Evolutionary conservation across 2,888 invertebrate genomes (phyloP).

Genomic region (Epirrhoe alternata): DNA sequence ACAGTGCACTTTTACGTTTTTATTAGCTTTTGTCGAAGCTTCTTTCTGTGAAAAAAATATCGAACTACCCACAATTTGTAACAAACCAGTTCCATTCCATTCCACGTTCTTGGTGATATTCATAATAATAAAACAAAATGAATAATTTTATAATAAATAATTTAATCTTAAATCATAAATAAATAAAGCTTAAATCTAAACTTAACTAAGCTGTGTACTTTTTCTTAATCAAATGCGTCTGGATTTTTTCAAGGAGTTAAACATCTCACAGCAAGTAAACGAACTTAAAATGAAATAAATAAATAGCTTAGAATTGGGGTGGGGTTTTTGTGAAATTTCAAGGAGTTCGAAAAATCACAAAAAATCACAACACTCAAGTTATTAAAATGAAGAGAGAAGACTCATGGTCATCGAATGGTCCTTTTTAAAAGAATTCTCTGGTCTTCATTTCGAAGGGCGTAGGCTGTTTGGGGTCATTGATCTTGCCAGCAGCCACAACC

Average conservation of each 20-base stretch:
- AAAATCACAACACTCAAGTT: slow-evolving; percentile 14
- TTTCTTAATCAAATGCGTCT: slow-evolving; percentile 84
- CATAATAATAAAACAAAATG: slow-evolving; percentile 27
- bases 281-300: slow-evolving; percentile 41
- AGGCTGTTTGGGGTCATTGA: slow-evolving; percentile 78
- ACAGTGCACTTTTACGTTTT: too few species aligned
- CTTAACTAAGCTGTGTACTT: slow-evolving; percentile 82
- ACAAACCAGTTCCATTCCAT: slow-evolving; percentile 4
- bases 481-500: slow-evolving; percentile 86
- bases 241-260: slow-evolving; percentile 62
- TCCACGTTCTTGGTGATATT: not conserved
- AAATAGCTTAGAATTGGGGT: slow-evolving; percentile 32
- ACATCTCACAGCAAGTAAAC: slow-evolving; percentile 55
- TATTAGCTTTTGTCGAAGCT: not conserved
- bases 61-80: slow-evolving; percentile 45
- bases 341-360: slow-evolving; percentile 27
- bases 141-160: slow-evolving; percentile 62
- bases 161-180: slow-evolving; percentile 73
- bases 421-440: slow-evolving; percentile 32
- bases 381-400: slow-evolving; percentile 3
- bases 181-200: slow-evolving; percentile 68
- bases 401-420: not conserved
- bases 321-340: slow-evolving; percentile 37
- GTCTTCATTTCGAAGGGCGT: slow-evolving; percentile 60
- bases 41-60: not conserved